A percentile compares a stretch with the other conserved stretches of the same genome.
phyloP scores from a whole-genome alignment of 2,888 invertebrate genomes.

The Cantharis flavilabris region DNA sequence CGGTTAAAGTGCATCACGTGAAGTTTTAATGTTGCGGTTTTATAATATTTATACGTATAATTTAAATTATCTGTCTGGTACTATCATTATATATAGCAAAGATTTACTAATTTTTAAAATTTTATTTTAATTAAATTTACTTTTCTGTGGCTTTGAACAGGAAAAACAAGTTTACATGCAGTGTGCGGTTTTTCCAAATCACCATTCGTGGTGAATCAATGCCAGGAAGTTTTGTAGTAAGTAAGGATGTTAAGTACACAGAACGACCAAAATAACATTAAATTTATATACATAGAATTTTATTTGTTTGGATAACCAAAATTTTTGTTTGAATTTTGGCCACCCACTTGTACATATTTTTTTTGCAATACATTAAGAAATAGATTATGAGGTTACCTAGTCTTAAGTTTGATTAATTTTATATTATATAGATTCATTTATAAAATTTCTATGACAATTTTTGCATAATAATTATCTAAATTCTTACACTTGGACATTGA shows the following conservation, averaged over 20 bases:
- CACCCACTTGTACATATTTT: neutral
- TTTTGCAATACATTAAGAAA: neutral
- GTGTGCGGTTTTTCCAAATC: neutral
- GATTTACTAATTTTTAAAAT: neutral
- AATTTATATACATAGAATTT: neutral
- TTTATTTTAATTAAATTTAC: neutral
- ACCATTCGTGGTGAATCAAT: neutral
- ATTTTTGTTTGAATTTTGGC: neutral
- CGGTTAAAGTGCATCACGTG: neutral
- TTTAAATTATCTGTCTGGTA: neutral
- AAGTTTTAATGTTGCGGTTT: neutral
- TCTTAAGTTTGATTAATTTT: neutral
- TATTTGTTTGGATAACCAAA: neutral
- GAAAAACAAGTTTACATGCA: neutral
- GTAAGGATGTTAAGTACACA: neutral
- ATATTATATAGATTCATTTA: neutral
- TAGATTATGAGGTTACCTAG: neutral
- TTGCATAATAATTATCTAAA: neutral
- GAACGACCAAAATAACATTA: neutral
- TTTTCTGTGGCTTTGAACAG: neutral
- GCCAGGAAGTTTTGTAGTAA: neutral
- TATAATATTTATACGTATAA: neutral
- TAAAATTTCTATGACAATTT: neutral
- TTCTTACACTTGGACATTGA: neutral
- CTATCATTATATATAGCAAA: neutral